A percentile compares a stretch with the other conserved stretches of the same genome.
Conservation (phyloP, 2,888 invertebrate species). For the Taenaris catops region DNA sequence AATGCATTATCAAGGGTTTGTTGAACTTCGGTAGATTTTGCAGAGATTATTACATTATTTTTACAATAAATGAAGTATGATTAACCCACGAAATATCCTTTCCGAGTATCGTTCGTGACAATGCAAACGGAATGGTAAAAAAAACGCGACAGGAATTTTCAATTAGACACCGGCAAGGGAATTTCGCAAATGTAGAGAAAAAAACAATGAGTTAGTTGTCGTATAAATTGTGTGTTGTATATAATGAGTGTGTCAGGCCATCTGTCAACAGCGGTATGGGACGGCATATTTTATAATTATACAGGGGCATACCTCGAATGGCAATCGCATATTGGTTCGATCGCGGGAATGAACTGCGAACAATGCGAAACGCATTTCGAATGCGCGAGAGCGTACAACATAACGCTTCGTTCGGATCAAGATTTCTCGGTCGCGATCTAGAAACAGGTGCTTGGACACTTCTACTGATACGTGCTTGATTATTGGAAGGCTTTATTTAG, state of each 20-base stretch:
- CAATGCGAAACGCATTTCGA: slow-evolving; percentile 55
- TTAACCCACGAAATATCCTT: slow-evolving; percentile 64
- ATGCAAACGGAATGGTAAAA: slow-evolving; percentile 64
- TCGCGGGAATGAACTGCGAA: slow-evolving; percentile 52
- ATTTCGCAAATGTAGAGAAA: slow-evolving; percentile 59
- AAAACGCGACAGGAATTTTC: slow-evolving; percentile 54
- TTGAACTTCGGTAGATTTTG: slow-evolving; percentile 33
- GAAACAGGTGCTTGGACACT: slow-evolving; percentile 58
- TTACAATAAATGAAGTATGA: slow-evolving; percentile 45
- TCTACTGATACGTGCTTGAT: slow-evolving; percentile 23
- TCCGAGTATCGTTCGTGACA: slow-evolving; percentile 65
- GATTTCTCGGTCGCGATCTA: slow-evolving; percentile 66
- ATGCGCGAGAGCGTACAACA: slow-evolving; percentile 35
- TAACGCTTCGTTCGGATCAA: slow-evolving; percentile 44
- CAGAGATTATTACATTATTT: slow-evolving; percentile 42
- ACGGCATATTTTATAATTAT: slow-evolving; percentile 65
- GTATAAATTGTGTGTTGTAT: slow-evolving; percentile 29
- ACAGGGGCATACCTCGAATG: slow-evolving; percentile 53
- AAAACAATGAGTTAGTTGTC: slow-evolving; percentile 44
- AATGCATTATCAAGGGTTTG: slow-evolving; percentile 27
- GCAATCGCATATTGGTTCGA: slow-evolving; percentile 44
- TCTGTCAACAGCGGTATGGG: slow-evolving; percentile 51
- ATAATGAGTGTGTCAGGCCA: slow-evolving; percentile 50
- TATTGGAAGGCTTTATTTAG: slow-evolving; percentile 17
- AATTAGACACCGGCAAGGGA: slow-evolving; percentile 47